Conservation (phyloP, 2,797 vertebrate genomes). For the Prionace glauca region DNA sequence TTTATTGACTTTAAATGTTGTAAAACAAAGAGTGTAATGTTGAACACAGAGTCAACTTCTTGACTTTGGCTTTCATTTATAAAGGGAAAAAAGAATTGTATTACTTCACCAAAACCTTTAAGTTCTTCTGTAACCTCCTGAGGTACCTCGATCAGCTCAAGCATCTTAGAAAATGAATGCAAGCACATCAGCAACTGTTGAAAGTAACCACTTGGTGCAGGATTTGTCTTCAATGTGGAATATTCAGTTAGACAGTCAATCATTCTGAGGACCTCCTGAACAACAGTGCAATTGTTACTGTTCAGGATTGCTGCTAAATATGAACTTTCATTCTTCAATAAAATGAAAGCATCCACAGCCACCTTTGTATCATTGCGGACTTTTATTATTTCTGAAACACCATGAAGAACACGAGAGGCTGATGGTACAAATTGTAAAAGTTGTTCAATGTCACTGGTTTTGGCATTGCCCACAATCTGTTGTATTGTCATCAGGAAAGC, state of each 20-base stretch:
- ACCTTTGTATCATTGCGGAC: background rate
- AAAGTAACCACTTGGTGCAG: background rate
- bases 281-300: background rate
- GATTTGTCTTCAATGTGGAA: background rate
- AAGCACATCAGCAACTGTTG: background rate
- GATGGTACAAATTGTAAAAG: background rate
- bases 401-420: background rate
- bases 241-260: background rate
- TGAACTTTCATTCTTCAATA: constrained; percentile 20
- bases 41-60: background rate
- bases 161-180: background rate
- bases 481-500: background rate
- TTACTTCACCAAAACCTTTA: background rate
- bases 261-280: background rate
- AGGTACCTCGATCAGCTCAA: background rate
- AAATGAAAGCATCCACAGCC: background rate
- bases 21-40: constrained; percentile 18
- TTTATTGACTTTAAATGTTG: constrained; percentile 4
- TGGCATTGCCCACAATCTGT: background rate
- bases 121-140: background rate
- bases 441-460: background rate
- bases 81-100: background rate
- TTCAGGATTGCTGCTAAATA: background rate
- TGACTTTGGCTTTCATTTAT: background rate
- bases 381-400: background rate